phyloP scores from a whole-genome alignment of 1,140 invertebrate genomes.

The Zaprionus lachaisei region DNA sequence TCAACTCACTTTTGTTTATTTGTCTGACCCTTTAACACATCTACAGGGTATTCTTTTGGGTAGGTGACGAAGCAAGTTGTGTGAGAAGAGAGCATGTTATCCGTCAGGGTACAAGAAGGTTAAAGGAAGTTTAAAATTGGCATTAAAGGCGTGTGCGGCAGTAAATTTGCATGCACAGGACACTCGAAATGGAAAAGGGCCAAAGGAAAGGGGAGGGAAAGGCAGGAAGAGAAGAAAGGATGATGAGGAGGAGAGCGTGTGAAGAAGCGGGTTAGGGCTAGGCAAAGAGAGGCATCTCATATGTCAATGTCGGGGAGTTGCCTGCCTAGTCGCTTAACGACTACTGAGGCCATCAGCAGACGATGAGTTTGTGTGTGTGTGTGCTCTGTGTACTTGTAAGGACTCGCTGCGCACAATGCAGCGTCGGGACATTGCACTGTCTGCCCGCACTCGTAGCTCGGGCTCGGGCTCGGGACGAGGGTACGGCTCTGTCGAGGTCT shows the following conservation, averaged over 20 bases:
- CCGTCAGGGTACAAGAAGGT: conserved; percentile 1
- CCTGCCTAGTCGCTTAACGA: conserved; percentile 35
- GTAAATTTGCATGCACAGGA: conserved; percentile 65
- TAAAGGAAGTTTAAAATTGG: conserved; percentile 58
- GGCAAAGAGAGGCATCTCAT: conserved; percentile 27
- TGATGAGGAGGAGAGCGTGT: not conserved
- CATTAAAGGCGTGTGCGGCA: conserved; percentile 64
- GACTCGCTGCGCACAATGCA: conserved; percentile 63
- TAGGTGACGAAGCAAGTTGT: not conserved
- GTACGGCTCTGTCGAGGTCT: not conserved
- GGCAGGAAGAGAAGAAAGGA: not conserved
- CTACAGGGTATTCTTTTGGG: not conserved
- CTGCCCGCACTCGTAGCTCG: conserved; percentile 23
- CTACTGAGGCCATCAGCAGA: conserved; percentile 43
- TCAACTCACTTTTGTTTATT: no score
- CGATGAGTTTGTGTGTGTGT: conserved; percentile 66
- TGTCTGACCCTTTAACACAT: not conserved
- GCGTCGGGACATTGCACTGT: conserved; percentile 72
- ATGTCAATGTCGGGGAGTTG: conserved; percentile 43
- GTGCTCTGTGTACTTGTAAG: conserved; percentile 65
- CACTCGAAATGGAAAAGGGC: conserved; percentile 19
- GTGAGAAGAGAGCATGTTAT: not conserved
- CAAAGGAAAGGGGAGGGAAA: not conserved
- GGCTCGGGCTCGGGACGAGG: not conserved
- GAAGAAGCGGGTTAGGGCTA: conserved; percentile 4